Evolutionary conservation across 2,113 vertebrate species (phyloP).

Genomic region (Patagioenas fasciata): DNA sequence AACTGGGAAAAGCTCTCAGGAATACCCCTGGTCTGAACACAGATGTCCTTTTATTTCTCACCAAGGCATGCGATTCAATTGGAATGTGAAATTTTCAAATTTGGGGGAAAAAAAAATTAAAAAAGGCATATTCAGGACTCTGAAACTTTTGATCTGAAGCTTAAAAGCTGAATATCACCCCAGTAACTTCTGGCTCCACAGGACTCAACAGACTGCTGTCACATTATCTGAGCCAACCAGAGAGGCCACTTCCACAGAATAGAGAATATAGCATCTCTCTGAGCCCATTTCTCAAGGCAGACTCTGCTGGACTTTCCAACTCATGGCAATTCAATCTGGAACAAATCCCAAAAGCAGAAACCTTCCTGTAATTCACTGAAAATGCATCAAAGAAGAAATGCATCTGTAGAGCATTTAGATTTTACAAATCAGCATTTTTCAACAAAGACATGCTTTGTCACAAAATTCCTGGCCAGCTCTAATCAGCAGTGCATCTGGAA

Average conservation of each 20-base stretch:
- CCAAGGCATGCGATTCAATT: not conserved
- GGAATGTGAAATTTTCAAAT: not conserved
- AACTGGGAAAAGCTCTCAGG: not conserved
- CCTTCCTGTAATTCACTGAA: not conserved
- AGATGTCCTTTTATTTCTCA: not conserved
- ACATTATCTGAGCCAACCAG: not conserved
- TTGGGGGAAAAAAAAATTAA: not conserved
- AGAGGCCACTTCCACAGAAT: not conserved
- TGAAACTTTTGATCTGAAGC: not conserved
- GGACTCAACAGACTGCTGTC: not conserved
- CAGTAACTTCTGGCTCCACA: not conserved
- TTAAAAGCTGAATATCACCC: not conserved
- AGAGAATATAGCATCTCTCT: not conserved
- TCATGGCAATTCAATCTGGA: not conserved
- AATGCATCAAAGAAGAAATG: not conserved
- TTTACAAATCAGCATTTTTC: slow-evolving; percentile 14
- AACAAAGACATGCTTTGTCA: slow-evolving; percentile 16
- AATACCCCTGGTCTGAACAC: not conserved
- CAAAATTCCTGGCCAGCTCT: slow-evolving; percentile 14
- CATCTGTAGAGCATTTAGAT: not conserved
- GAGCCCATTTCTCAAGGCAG: not conserved
- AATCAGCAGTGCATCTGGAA: slow-evolving; percentile 14
- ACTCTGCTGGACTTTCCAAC: not conserved
- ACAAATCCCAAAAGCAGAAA: not conserved
- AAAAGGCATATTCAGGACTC: not conserved